Conservation (phyloP, 1,140 invertebrate genomes). For the Portunus trituberculatus region DNA sequence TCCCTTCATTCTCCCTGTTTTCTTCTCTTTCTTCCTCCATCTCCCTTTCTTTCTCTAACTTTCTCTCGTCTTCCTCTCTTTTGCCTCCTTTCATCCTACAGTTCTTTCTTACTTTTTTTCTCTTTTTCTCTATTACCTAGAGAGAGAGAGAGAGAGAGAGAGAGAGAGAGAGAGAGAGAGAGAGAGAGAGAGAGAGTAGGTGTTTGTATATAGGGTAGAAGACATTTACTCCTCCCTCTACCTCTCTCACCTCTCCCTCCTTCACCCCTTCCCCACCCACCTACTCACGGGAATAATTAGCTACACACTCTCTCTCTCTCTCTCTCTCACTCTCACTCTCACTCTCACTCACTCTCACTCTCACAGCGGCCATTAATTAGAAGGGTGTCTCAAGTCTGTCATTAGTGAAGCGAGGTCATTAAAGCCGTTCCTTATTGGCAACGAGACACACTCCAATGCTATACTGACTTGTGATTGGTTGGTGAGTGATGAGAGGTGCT, state of each 20-base stretch:
- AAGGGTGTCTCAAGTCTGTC: background rate
- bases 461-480: too few relatives aligned
- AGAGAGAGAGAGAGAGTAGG: too few relatives aligned
- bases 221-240: background rate
- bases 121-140: background rate
- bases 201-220: too few relatives aligned
- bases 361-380: background rate
- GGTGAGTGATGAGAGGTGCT: background rate
- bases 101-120: background rate
- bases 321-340: background rate
- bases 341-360: background rate
- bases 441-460: background rate
- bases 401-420: background rate
- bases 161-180: too few relatives aligned
- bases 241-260: background rate
- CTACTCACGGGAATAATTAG: too few relatives aligned
- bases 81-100: background rate
- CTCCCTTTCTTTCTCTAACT: background rate
- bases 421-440: background rate
- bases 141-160: too few relatives aligned
- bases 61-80: background rate
- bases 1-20: background rate
- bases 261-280: too few relatives aligned
- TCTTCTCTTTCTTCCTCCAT: background rate
- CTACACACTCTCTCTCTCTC: background rate